Evolutionary conservation across 1,140 invertebrate genomes (phyloP).

Genomic region (Bilobella aurantiaca): DNA sequence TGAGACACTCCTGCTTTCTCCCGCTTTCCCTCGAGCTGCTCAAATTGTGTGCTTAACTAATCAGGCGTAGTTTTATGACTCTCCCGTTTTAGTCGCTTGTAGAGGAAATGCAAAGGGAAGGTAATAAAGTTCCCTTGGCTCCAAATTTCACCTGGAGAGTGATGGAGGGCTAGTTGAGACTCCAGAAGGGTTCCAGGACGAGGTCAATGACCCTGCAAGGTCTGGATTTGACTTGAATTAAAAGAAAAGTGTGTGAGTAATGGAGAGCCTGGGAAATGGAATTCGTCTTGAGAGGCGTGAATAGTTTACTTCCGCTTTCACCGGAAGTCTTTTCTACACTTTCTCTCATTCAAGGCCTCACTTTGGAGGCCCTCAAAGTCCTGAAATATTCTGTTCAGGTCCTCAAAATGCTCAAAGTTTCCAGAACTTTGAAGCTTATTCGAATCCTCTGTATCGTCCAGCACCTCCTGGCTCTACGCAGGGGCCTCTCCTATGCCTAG

Average conservation of each 20-base stretch:
- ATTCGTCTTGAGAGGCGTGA: not conserved
- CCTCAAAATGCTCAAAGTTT: not conserved
- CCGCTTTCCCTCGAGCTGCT: not conserved
- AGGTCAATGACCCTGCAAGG: not conserved
- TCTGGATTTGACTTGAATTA: not conserved
- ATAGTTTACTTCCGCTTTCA: constrained; percentile 4
- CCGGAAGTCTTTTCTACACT: not conserved
- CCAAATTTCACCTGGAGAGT: not conserved
- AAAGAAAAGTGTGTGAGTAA: not conserved
- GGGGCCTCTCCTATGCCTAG: no score
- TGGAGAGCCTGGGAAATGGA: not conserved
- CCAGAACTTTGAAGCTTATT: not conserved
- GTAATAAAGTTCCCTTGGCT: no score
- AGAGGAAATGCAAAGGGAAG: no score
- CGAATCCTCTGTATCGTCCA: no score
- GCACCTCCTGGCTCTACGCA: no score
- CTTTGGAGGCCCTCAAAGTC: not conserved
- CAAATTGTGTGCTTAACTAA: constrained; percentile 7
- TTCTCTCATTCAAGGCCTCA: no score
- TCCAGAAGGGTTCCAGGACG: not conserved
- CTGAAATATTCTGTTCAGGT: not conserved
- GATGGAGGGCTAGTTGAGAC: not conserved
- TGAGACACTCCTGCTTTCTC: not conserved
- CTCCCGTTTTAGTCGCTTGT: no score
- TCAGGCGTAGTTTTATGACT: not conserved